phyloP scores from a whole-genome alignment of 2,113 vertebrate species.

The Alouatta palliata region DNA sequence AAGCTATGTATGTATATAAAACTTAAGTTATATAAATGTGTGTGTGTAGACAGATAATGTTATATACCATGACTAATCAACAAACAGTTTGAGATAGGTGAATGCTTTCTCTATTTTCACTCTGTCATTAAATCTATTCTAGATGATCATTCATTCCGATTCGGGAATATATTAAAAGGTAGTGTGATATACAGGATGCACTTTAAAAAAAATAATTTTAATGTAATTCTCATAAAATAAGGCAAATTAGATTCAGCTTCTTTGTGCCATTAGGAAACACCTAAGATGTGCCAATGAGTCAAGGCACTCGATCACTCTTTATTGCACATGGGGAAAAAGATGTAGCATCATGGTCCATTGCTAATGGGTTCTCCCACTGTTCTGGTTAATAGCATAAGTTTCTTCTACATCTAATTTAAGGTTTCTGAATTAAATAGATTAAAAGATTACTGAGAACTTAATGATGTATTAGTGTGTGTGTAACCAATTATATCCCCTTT shows the following conservation, averaged over 20 bases:
- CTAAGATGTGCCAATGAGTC: constrained; percentile 69
- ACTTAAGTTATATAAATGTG: too few species aligned
- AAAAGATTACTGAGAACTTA: constrained; percentile 72
- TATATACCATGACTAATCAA: background rate
- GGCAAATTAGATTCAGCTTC: constrained; percentile 74
- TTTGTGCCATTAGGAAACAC: constrained; percentile 75
- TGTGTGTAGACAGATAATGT: background rate
- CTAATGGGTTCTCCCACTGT: constrained; percentile 58
- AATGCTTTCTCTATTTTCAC: background rate
- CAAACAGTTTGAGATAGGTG: background rate
- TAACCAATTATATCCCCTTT: constrained; percentile 39
- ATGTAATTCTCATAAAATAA: constrained; percentile 69
- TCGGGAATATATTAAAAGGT: background rate
- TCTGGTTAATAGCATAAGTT: constrained; percentile 47
- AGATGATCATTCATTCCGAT: background rate
- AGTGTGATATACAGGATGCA: constrained; percentile 51
- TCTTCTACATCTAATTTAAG: constrained; percentile 44
- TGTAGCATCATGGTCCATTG: constrained; percentile 60
- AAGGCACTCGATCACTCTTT: constrained; percentile 64
- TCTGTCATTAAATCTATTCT: background rate
- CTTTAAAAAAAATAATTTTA: constrained; percentile 69
- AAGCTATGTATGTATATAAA: too few species aligned
- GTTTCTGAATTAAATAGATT: constrained; percentile 76
- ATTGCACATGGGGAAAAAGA: constrained; percentile 61
- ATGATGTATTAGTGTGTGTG: constrained; percentile 55